A percentile compares a stretch with the other conserved stretches of the same genome.
phyloP scores from a whole-genome alignment of 2,797 vertebrate species.

The Sebastes dallii region DNA sequence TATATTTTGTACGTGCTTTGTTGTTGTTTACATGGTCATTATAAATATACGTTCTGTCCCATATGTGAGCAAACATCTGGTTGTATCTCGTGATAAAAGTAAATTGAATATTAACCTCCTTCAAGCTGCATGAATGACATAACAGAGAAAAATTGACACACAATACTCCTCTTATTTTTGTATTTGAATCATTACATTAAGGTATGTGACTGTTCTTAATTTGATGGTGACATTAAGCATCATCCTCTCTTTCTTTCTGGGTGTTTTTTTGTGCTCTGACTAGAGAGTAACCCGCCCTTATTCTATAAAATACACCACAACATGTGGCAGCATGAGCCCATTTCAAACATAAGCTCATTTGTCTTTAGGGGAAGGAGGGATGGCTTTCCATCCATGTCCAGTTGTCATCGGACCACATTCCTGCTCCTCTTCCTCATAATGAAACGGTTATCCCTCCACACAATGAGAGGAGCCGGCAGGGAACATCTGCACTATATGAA shows the following conservation, averaged over 20 bases:
- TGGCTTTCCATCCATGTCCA: constrained; percentile 30
- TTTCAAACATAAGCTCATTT: constrained; percentile 58
- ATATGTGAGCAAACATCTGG: background rate
- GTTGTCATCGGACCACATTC: constrained; percentile 60
- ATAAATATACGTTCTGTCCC: background rate
- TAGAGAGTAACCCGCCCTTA: constrained; percentile 10
- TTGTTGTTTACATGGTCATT: background rate
- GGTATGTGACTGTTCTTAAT: background rate
- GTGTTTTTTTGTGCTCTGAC: constrained; percentile 13
- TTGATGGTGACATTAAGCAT: background rate
- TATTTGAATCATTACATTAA: background rate
- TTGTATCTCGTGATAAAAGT: background rate
- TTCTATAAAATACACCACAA: constrained; percentile 39
- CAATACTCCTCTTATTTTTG: background rate
- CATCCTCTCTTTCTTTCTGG: background rate
- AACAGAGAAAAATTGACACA: background rate
- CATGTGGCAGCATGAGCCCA: constrained; percentile 45
- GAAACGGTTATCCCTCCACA: constrained; percentile 49
- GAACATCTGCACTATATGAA: constrained; percentile 45
- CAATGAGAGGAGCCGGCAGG: constrained; percentile 32
- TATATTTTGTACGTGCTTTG: background rate
- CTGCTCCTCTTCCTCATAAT: constrained; percentile 60
- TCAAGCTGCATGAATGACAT: background rate
- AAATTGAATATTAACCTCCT: background rate
- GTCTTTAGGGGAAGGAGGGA: constrained; percentile 36